These are phyloP conservation scores for Nothobranchius kuhntae DNA, from an alignment of 2,113 vertebrate species.

Conservation along the genomic window DNA sequence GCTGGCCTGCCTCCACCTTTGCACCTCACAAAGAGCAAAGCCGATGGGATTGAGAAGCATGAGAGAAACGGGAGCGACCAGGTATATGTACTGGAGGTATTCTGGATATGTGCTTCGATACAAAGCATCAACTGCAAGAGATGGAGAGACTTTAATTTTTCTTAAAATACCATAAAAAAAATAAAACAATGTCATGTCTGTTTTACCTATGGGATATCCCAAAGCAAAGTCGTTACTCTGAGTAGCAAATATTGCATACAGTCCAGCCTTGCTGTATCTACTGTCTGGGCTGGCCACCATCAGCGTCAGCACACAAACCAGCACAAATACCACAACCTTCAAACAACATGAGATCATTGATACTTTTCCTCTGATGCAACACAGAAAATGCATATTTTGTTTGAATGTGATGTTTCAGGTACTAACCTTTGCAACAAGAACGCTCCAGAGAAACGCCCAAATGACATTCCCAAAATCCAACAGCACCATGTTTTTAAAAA, in stretches of 20 bases:
- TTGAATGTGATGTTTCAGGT: not conserved
- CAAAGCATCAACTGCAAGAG: slow-evolving; percentile 78
- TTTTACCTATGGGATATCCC: slow-evolving; percentile 96
- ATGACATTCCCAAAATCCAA: slow-evolving; percentile 91
- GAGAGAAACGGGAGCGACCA: slow-evolving; percentile 96
- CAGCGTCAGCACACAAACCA: slow-evolving; percentile 90
- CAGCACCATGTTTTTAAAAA: slow-evolving; percentile 98
- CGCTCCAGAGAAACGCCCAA: slow-evolving; percentile 94
- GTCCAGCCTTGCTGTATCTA: slow-evolving; percentile 92
- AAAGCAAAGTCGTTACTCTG: slow-evolving; percentile 98
- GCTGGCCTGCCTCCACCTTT: slow-evolving; percentile 86
- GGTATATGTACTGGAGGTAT: slow-evolving; percentile 97
- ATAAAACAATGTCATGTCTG: not conserved
- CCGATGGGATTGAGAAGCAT: slow-evolving; percentile 97
- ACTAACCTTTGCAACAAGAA: slow-evolving; percentile 85
- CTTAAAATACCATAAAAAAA: too few relatives aligned
- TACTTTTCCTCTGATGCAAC: not conserved
- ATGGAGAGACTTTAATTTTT: not conserved
- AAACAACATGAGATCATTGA: not conserved
- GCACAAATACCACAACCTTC: slow-evolving; percentile 89
- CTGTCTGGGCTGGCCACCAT: slow-evolving; percentile 87
- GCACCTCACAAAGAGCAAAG: slow-evolving; percentile 97
- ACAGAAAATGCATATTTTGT: not conserved
- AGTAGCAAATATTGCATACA: slow-evolving; percentile 96
- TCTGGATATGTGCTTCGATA: slow-evolving; percentile 93